Percentiles rank a stretch among this genome's conserved stretches.
phyloP scores from a whole-genome alignment of 2,888 invertebrate genomes.

The Meandrusa payeni region DNA sequence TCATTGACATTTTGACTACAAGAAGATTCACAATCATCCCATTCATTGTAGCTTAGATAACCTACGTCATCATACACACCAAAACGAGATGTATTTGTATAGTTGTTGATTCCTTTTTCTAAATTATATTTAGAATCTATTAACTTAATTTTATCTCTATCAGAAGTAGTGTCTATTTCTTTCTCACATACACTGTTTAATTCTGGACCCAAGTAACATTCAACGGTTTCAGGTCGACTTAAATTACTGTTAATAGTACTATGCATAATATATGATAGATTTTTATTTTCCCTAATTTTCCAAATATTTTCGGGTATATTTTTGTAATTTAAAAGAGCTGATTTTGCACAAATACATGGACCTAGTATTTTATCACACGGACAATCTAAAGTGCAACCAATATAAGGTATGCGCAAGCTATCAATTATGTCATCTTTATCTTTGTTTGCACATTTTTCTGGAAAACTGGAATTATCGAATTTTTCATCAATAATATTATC shows the following conservation, averaged over 20 bases:
- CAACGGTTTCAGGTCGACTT: slow-evolving; percentile 12
- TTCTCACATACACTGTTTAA: slow-evolving; percentile 5
- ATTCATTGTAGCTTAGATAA: slow-evolving; percentile 29
- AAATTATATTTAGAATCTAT: slow-evolving; percentile 38
- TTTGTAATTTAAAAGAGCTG: slow-evolving; percentile 37
- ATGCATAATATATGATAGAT: slow-evolving; percentile 51
- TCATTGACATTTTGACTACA: slow-evolving; percentile 27
- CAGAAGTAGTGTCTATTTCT: slow-evolving; percentile 1
- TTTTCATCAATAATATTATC: slow-evolving; percentile 14
- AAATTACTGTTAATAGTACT: slow-evolving; percentile 26
- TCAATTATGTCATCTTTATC: slow-evolving; percentile 14
- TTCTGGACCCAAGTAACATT: neutral
- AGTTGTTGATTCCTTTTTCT: slow-evolving; percentile 2
- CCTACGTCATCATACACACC: slow-evolving; percentile 27
- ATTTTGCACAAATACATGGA: slow-evolving; percentile 50
- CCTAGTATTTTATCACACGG: slow-evolving; percentile 46
- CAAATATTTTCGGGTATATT: slow-evolving; percentile 42
- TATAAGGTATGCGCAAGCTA: slow-evolving; percentile 36
- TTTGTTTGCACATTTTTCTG: slow-evolving; percentile 10
- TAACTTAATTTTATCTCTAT: slow-evolving; percentile 37
- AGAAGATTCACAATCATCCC: slow-evolving; percentile 33
- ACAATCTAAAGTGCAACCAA: slow-evolving; percentile 56
- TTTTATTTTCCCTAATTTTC: slow-evolving; percentile 39
- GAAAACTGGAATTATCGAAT: neutral
- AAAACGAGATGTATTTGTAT: slow-evolving; percentile 26